Evolutionary conservation across 2,888 invertebrate genomes (phyloP).

Genomic region (Chymomyza fuscimana): DNA sequence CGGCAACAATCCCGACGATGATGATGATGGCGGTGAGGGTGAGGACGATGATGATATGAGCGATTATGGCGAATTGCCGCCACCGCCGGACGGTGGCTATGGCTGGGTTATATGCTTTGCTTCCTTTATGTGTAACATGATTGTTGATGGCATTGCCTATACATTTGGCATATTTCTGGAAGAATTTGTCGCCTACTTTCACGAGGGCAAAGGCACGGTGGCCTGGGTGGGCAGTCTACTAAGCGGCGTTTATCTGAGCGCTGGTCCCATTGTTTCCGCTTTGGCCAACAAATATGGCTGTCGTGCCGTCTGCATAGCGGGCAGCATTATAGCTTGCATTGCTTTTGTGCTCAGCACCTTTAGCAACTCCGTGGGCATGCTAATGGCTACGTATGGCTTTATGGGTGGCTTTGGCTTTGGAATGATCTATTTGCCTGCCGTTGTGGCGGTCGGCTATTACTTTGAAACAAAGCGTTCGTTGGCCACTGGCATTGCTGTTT

Average conservation of each 20-base stretch:
- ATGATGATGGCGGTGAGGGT: slow-evolving; percentile 63
- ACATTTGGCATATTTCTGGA: slow-evolving; percentile 96
- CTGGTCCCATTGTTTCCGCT: slow-evolving; percentile 97
- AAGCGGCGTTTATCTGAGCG: slow-evolving; percentile 96
- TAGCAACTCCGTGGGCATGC: slow-evolving; percentile 90
- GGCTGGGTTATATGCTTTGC: slow-evolving; percentile 97
- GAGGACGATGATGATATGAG: slow-evolving; percentile 84
- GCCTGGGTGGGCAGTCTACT: slow-evolving; percentile 97
- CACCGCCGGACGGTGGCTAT: slow-evolving; percentile 94
- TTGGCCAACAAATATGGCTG: slow-evolving; percentile 98
- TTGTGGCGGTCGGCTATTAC: slow-evolving; percentile 97
- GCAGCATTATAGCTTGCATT: slow-evolving; percentile 90
- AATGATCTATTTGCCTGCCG: slow-evolving; percentile 96
- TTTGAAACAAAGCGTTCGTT: slow-evolving; percentile 97
- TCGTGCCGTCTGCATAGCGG: slow-evolving; percentile 94
- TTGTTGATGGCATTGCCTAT: slow-evolving; percentile 99
- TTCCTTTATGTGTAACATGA: slow-evolving; percentile 98
- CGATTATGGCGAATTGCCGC: slow-evolving; percentile 89
- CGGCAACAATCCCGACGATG: slow-evolving; percentile 80
- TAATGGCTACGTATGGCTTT: slow-evolving; percentile 96
- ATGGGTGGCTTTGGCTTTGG: slow-evolving; percentile 96
- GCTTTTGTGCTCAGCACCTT: slow-evolving; percentile 94
- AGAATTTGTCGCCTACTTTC: slow-evolving; percentile 89
- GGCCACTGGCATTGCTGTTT: slow-evolving; percentile 96
- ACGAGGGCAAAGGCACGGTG: slow-evolving; percentile 91